A percentile compares a stretch with the other conserved stretches of the same genome.
These are phyloP conservation scores for Halictus rubicundus DNA, from an alignment of 1,140 invertebrate genomes.

Conservation along the genomic window DNA sequence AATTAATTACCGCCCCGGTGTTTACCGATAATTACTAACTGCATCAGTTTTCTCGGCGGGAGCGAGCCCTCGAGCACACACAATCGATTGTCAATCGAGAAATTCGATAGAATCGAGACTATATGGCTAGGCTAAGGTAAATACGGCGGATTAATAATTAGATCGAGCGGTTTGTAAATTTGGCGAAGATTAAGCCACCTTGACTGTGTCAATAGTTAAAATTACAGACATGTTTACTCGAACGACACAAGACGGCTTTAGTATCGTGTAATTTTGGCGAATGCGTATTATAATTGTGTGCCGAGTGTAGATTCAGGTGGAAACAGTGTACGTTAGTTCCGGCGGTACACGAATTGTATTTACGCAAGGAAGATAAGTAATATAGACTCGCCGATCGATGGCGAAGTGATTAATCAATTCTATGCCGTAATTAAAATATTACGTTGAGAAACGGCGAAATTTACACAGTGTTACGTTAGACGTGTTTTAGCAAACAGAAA, in stretches of 20 bases:
- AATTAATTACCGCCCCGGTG: constrained; percentile 70
- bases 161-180: constrained; percentile 43
- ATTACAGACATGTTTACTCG: constrained; percentile 6
- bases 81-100: constrained; percentile 16
- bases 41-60: neutral
- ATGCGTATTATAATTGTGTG: neutral
- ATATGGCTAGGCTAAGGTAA: neutral
- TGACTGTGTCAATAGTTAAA: constrained; percentile 4
- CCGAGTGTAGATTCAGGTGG: neutral
- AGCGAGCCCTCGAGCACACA: neutral
- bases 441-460: too few relatives aligned
- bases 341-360: neutral
- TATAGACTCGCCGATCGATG: neutral
- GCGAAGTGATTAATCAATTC: neutral
- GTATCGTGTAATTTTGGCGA: neutral
- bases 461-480: too few relatives aligned
- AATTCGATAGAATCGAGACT: neutral
- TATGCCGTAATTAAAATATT: neutral
- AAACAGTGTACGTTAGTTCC: neutral
- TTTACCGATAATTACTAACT: constrained; percentile 65
- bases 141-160: constrained; percentile 36
- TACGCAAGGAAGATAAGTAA: neutral
- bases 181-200: constrained; percentile 25
- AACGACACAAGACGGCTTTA: neutral
- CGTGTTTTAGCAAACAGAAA: too few relatives aligned